Conservation (phyloP, 2,113 vertebrate species). For the Colistium nudipinnis region DNA sequence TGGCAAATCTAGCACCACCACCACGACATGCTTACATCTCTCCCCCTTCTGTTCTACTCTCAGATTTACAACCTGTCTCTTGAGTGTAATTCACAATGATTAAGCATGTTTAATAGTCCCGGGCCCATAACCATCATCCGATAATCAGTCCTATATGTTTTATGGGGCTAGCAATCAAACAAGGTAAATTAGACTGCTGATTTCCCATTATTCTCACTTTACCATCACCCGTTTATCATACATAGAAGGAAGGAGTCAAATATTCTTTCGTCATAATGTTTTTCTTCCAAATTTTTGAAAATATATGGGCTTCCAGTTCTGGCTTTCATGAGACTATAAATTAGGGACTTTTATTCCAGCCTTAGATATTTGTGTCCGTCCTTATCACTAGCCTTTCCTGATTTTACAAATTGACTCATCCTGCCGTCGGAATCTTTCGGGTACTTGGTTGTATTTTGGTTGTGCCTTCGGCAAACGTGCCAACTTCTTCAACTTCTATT, state of each 20-base stretch:
- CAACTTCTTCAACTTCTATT: constrained; percentile 53
- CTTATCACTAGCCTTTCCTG: constrained; percentile 10
- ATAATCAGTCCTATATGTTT: constrained; percentile 48
- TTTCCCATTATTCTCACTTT: constrained; percentile 35
- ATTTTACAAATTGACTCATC: constrained; percentile 46
- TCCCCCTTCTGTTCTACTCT: constrained; percentile 25
- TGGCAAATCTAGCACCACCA: constrained; percentile 38
- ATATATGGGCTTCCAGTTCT: not conserved
- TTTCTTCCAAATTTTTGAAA: constrained; percentile 24
- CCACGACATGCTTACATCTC: constrained; percentile 8
- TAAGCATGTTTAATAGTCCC: constrained; percentile 58
- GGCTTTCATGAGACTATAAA: constrained; percentile 24
- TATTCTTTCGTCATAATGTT: too few relatives aligned
- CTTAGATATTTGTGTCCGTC: constrained; percentile 23
- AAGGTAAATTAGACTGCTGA: constrained; percentile 48
- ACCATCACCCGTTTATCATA: constrained; percentile 32
- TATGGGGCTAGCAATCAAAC: constrained; percentile 32
- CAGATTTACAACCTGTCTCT: constrained; percentile 55
- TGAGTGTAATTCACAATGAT: constrained; percentile 53
- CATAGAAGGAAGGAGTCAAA: not conserved
- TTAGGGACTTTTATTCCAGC: constrained; percentile 17
- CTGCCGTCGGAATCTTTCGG: constrained; percentile 30
- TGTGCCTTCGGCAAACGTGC: constrained; percentile 28
- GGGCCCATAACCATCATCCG: constrained; percentile 26
- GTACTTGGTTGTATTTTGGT: constrained; percentile 22